Evolutionary conservation across 2,113 vertebrate genomes (phyloP).

Genomic region (Thryonomys swinderianus): DNA sequence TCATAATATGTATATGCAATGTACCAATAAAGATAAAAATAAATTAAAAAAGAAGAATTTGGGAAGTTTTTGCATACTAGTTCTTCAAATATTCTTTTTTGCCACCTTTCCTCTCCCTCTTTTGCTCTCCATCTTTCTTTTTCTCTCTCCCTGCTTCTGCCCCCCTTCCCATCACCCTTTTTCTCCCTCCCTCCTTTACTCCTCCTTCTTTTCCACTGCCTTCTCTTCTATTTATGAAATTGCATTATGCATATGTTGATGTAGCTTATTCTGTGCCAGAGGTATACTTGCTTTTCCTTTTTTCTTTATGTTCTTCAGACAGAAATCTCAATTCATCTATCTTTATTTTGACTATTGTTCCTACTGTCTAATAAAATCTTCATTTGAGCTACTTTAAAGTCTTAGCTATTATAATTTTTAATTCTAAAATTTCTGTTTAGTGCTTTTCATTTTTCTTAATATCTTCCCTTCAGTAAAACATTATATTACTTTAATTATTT

Average conservation of each 20-base stretch:
- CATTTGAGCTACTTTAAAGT: neutral
- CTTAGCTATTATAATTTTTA: neutral
- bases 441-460: neutral
- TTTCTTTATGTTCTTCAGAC: neutral
- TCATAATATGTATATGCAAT: no score
- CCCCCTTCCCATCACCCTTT: neutral
- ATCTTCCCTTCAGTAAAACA: neutral
- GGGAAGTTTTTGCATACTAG: neutral
- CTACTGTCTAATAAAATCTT: neutral
- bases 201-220: neutral
- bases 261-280: neutral
- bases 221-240: neutral
- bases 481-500: neutral
- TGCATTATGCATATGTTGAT: neutral
- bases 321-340: neutral
- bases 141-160: no score
- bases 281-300: neutral
- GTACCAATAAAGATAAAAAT: no score
- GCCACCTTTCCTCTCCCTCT: no score
- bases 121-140: neutral
- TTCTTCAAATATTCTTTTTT: neutral
- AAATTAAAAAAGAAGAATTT: no score
- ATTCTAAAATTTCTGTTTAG: neutral
- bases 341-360: neutral
- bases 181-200: no score